Evolutionary conservation across 2,888 invertebrate species (phyloP), one percentile per base, ranked within the genome.

Genomic region (Agriopis marginaria): DNA sequence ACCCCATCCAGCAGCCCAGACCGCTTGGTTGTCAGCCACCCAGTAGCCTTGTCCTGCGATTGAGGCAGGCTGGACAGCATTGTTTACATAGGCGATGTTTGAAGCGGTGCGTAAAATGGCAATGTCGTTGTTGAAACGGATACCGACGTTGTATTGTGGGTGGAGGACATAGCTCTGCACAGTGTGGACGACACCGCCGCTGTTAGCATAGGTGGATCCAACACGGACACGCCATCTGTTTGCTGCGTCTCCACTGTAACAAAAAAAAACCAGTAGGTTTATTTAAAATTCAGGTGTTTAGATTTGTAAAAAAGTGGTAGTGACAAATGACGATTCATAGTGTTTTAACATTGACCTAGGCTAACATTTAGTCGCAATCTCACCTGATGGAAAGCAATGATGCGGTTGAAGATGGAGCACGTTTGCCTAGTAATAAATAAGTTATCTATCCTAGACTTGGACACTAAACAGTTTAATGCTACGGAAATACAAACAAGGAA

Each of bases 1-100:
- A 0, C 90, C 90, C 89, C 89, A 90, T 74, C 90, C 89, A 42
- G 82, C 76, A 40, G 87, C 86, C 85, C 83, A 87, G 0, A 89
- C 84, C 0, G 76, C 73, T 63, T 84, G 79, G 66, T 86, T 82
- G 67, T 58, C 58, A 23, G 7, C 45, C 4, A 58, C 45, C 23
- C 23, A 58, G 45, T 45, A 45, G 45, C 45, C 45, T 7, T 45
- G 23, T 3, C 45, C 45, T 45, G 58, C 58, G 32, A 58, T 23
- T 17, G 12, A 12, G 0, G 45, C 58, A 7, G 58, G 45, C 23
- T 58, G 58, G 7, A 83, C 78, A 2, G 69, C 70, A 45, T 75
- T 80, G 45, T 68, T 80, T 4, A 75, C 40, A 32, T 61, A 79
- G 0, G 8, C 58, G 11, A 88, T 79, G 9, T 63, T 45, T 10